Evolutionary conservation across 2,888 invertebrate species (phyloP), one percentile per base, ranked within the genome.

Genomic region (Euplexia lucipara): DNA sequence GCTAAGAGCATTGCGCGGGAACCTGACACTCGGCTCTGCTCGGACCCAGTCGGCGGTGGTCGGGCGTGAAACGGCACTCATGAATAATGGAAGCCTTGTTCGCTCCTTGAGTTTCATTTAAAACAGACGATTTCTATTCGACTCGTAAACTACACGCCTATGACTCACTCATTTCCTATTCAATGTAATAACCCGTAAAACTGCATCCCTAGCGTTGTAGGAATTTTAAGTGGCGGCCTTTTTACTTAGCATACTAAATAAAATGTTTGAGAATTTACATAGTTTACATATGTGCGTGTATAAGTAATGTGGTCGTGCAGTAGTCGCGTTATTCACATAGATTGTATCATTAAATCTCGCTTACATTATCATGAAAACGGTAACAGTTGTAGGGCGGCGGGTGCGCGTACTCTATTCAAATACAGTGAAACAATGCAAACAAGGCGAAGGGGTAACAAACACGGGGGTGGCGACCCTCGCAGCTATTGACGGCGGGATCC

Each of bases 51-150:
- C 79, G 84, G 79, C 85, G 83, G 85, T 84, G 86, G 86, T 86
- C 88, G 90, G 86, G 87, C 90, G 91, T 89, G 89, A 90, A 91
- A 88, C 89, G 88, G 85, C 88, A 79, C 91, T 94, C 92, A 95
- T 95, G 95, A 94, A 95, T 95, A 93, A 95, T 95, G 92, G 83
- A 94, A 85, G 88, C 86, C 89, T 88, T 87, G 93, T 92, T 86
- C 92, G 90, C 92, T 93, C 92, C 93, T 93, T 92, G 92, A 92
- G 91, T 94, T 92, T 92, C 93, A 92, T 92, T 93, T 92, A 92
- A 94, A 94, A 90, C 92, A 91, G 92, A 91, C 93, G 92, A 94
- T 95, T 95, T 94, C 94, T 94, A 95, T 95, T 94, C 94, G 88
- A 90, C 88, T 90, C 93, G 91, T 93, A 92, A 92, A 91, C 91